A percentile compares a stretch with the other conserved stretches of the same genome.
Conservation (phyloP, 30 jellyfish, hydroid and myxozoan species). For the Morbakka virulenta region DNA sequence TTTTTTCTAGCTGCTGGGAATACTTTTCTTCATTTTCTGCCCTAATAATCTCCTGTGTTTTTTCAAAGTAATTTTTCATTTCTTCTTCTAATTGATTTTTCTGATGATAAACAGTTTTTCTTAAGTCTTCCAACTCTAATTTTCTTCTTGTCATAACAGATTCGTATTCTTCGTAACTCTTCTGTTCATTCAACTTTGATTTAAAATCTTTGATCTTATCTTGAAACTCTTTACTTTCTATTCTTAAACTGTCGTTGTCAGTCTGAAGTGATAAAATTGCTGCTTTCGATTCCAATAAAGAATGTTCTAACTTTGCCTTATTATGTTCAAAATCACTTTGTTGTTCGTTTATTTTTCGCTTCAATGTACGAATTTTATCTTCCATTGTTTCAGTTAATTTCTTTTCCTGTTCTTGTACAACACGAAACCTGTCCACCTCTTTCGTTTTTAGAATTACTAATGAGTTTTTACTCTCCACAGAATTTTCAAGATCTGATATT, state of each 20-base stretch:
- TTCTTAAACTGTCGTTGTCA: not conserved
- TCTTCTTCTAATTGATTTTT: constrained; percentile 13
- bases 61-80: constrained; percentile 4
- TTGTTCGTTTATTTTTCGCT: not conserved
- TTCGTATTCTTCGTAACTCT: not conserved
- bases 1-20: constrained; percentile 3
- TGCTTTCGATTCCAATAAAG: not conserved
- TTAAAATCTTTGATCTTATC: not conserved
- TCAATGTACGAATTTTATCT: not conserved
- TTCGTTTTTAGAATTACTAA: not conserved
- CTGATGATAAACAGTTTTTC: not conserved
- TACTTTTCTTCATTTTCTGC: not conserved
- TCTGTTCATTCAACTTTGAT: not conserved
- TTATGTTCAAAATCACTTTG: not conserved
- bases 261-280: not conserved
- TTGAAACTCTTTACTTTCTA: not conserved
- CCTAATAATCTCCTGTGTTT: not conserved
- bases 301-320: not conserved
- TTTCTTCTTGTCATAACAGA: not conserved
- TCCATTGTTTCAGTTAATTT: not conserved
- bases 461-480: not conserved
- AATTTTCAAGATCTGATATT: not conserved
- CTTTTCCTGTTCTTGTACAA: not conserved
- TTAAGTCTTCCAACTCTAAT: not conserved
- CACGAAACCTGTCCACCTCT: not conserved